Evolutionary conservation across 2,113 vertebrate species (phyloP).

Genomic region (Mastomys natalensis): DNA sequence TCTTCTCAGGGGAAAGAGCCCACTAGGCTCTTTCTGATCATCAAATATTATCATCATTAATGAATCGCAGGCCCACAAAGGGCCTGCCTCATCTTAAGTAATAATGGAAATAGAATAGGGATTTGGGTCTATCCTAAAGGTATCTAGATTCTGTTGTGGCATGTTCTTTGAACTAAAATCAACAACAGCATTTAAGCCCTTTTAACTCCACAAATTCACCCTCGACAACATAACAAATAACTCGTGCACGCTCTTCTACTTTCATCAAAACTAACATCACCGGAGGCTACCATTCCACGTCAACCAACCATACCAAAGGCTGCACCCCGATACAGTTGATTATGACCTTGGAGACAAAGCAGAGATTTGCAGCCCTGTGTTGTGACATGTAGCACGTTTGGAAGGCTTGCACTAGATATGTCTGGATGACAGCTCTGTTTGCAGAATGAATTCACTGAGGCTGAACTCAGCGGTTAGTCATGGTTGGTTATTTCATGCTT

Average conservation of each 20-base stretch:
- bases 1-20: background rate
- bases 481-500: slow-evolving; percentile 57
- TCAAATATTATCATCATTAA: background rate
- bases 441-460: slow-evolving; percentile 51
- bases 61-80: background rate
- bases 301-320: slow-evolving; percentile 22
- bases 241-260: slow-evolving; percentile 19
- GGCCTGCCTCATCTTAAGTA: slow-evolving; percentile 17
- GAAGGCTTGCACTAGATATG: slow-evolving; percentile 17
- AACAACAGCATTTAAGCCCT: background rate
- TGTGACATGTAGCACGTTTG: slow-evolving; percentile 41
- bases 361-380: slow-evolving; percentile 48
- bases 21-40: background rate
- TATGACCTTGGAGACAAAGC: slow-evolving; percentile 64
- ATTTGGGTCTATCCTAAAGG: slow-evolving; percentile 23
- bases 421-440: slow-evolving; percentile 73
- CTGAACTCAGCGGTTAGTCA: slow-evolving; percentile 58
- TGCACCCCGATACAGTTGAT: slow-evolving; percentile 24
- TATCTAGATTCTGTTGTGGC: slow-evolving; percentile 17
- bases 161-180: slow-evolving; percentile 65
- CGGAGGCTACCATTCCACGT: background rate
- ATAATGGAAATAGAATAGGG: background rate
- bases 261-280: slow-evolving; percentile 52
- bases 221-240: slow-evolving; percentile 46
- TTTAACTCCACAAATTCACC: slow-evolving; percentile 36